Evolutionary conservation across 2,797 vertebrate species (phyloP), one percentile per base, ranked within the genome.

Genomic region (Aphelocoma californica): DNA sequence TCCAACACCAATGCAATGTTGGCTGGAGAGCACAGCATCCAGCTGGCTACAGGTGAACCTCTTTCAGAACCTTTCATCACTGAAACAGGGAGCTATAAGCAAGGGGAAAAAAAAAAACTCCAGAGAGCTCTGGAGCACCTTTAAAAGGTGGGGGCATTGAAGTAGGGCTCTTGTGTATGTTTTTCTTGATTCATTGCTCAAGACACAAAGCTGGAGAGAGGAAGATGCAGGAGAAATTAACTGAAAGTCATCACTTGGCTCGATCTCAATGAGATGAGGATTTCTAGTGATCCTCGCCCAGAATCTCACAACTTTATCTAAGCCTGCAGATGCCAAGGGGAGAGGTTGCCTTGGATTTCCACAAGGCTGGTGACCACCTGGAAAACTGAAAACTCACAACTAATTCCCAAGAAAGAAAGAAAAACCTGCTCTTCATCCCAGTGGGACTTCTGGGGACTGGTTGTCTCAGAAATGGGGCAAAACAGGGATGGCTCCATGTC

Each of bases 1-100:
- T 40, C 36, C 73, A 66, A 44, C 25, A 75, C 14, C 66, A 47
- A 26, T 0, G 0, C 18, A 25, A 1, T 0, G 1, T 21, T 42
- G 48, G 36, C 29, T 78, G 74, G 32, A 90, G 80, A 71, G 40
- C 34, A 54, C 25, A 38, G 57, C 47, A 62, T 72, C 50, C 88
- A 83, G 80, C 65, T 86, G 62, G 50, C 44, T 90, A 13, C n/a
- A 94, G 77, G 73, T 75, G 70, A 93, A 53, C 12, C 6, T 36
- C 58, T 51, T 67, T 54, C 14, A 53, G 53, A 77, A 25, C 53
- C 25, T 47, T 67, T 70, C 61, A 83, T 8, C 36, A 7, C 21
- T 88, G 66, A 66, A 75, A 40, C 13, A 4, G 6, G 61, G 28
- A 88, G 61, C 18, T 78, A 14, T 18, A 65, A 84, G 28, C 50